Evolutionary conservation across 2,888 invertebrate species (phyloP), one percentile per base, ranked within the genome.

Genomic region (Drosophila incognita): DNA sequence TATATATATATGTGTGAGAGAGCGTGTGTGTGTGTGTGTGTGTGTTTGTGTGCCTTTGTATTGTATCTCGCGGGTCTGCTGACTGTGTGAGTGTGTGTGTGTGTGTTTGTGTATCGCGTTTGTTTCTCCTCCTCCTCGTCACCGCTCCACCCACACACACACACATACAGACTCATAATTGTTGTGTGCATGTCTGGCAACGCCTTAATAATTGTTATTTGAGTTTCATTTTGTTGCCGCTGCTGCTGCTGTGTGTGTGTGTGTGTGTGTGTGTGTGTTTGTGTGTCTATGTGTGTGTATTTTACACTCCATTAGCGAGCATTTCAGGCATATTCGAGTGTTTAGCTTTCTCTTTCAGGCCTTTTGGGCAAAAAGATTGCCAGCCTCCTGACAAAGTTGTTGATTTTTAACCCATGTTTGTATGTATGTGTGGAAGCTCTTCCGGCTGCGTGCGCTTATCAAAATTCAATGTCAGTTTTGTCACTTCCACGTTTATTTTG

Each of bases 141-240:
- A 42, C 88, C 89, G 87, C 87, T 89, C 82, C 81, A 76, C 80
- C 82, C 89, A 81, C 79, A 82, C 82, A 82, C 81, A 76, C 82
- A 78, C 76, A 81, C 78, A 83, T 10, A 53, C 73, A 62, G 56
- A 46, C 80, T 58, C 82, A 78, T 84, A 81, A 89, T 85, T 87
- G 79, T 87, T 90, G 82, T 85, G 82, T 85, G 81, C 74, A 68
- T 76, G 90, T 90, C 91, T 90, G 92, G 92, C 90, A 92, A 92
- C 92, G 92, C 92, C 92, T 92, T 92, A 89, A 89, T 87, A 86
- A 89, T 91, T 91, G 83, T 90, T 89, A 90, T 91, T 91, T 92
- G 91, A 91, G 90, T 86, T 90, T 78, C 83, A 86, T 86, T 84
- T 85, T 85, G 89, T 84, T 74, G 73, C 57, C 66, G 58, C 64